These are phyloP conservation scores for Cryptosula pallasiana DNA, from an alignment of 2,888 invertebrate genomes.

Conservation along the genomic window DNA sequence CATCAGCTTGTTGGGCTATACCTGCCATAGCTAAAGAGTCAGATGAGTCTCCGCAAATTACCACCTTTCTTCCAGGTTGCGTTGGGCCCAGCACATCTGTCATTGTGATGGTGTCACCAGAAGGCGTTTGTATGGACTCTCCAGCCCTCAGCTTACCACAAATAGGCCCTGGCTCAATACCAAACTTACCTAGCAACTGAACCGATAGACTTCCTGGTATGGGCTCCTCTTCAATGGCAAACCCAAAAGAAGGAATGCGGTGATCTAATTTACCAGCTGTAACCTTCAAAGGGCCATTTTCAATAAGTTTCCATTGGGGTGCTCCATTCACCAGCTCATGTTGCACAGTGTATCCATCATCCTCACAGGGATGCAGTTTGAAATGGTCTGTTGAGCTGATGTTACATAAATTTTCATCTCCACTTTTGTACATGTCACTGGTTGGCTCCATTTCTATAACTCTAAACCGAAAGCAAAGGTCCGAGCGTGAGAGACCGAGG, in stretches of 20 bases:
- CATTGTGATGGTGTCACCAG: constrained; percentile 32
- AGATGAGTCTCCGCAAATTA: constrained; percentile 53
- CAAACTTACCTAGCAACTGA: constrained; percentile 30
- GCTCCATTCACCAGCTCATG: background rate
- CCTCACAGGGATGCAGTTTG: constrained; percentile 17
- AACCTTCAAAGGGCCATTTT: constrained; percentile 40
- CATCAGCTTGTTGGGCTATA: constrained; percentile 45
- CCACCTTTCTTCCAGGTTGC: constrained; percentile 47
- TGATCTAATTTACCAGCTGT: constrained; percentile 50
- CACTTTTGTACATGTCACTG: background rate
- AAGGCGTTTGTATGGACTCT: constrained; percentile 38
- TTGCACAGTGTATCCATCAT: background rate
- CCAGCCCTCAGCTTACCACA: constrained; percentile 51
- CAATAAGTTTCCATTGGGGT: background rate
- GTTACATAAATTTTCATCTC: background rate
- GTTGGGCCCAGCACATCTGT: constrained; percentile 46
- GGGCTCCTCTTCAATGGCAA: constrained; percentile 45
- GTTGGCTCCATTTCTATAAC: constrained; percentile 51
- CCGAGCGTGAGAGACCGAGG: constrained; percentile 46
- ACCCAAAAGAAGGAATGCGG: constrained; percentile 53
- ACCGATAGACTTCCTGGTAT: constrained; percentile 42
- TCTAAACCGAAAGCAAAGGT: constrained; percentile 43
- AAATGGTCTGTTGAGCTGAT: background rate
- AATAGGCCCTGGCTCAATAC: constrained; percentile 49
- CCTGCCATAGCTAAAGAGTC: constrained; percentile 45